Base-by-base conservation (phyloP, 2,113 vertebrate genomes). In the Indicator indicator region DNA sequence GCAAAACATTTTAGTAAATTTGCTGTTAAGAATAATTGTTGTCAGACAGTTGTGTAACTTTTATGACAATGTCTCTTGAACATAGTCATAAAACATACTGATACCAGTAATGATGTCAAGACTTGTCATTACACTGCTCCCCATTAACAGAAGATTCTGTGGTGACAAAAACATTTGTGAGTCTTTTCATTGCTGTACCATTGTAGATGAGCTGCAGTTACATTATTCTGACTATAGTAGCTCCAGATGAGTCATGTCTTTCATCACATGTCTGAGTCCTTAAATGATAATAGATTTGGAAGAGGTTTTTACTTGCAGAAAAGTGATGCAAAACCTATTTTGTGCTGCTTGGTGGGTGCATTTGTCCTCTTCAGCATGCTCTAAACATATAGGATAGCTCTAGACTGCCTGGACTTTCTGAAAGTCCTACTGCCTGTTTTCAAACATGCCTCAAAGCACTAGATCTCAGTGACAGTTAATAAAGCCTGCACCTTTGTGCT, bases 111-210 rank as follows among this genome's bases (percentile, higher is more conserved):
- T 82, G 59, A 91, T 75, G 69, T 91, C 72, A 88, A 38, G 42
- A 50, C 27, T 44, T 54, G 28, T 76, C 68, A 59, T 93, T 85
- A 73, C n/a, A 8, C 75, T 91, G 80, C 56, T 83, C 17, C 20
- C 9, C 32, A 14, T 90, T 90, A 62, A 88, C 18, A 80, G 69
- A 50, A 78, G 85, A 58, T 62, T 72, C 23, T 27, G 54, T 78
- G 40, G 44, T 88, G 64, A 62, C 79, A 93, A 86, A 93, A 85
- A 50, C 69, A 52, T 91, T 96, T 68, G 16, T 65, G 63, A 83
- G 52, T 58, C 36, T 91, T 92, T 80, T 68, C 13, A 44, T 86
- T 88, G 88, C 54, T 69, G 24, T n/a, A 38, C 12, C 3, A 0
- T 24, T 81, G 69, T n/a, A 70, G 59, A 54, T 74, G 56, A 91